phyloP scores from a whole-genome alignment of 1,140 invertebrate genomes.

The Achatina immaculata region DNA sequence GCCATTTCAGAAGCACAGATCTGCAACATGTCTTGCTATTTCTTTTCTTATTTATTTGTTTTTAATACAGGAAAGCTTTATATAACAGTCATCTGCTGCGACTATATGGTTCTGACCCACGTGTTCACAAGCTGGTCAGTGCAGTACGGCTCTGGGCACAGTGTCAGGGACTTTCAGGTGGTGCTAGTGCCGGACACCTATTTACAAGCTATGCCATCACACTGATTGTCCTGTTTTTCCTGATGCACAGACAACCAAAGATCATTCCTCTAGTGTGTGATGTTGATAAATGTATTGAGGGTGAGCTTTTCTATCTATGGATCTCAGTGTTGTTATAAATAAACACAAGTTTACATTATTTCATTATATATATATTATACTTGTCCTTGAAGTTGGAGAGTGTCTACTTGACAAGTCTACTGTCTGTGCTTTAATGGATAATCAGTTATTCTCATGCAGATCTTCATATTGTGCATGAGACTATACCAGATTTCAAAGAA shows the following conservation, averaged over 20 bases:
- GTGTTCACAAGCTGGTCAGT: slow-evolving; percentile 55
- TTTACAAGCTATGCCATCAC: slow-evolving; percentile 62
- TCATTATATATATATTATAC: no score
- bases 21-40: no score
- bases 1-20: no score
- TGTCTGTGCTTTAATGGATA: no score
- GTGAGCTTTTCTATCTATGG: neutral
- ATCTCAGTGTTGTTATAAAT: neutral
- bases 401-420: no score
- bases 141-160: slow-evolving; percentile 61
- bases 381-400: no score
- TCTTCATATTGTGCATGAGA: no score
- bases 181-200: slow-evolving; percentile 42
- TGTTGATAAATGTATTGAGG: slow-evolving; percentile 38
- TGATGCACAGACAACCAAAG: slow-evolving; percentile 51
- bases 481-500: no score
- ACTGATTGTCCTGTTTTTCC: slow-evolving; percentile 54
- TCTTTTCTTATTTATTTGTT: no score
- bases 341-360: neutral
- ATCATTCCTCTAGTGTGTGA: slow-evolving; percentile 50
- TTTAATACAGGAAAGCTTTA: slow-evolving; percentile 52
- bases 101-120: slow-evolving; percentile 48
- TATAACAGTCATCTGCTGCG: slow-evolving; percentile 56
- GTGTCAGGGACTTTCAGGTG: slow-evolving; percentile 51
- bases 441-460: no score